Evolutionary conservation across 1,140 invertebrate species (phyloP).

Genomic region (Polypedilum vanderplanki): DNA sequence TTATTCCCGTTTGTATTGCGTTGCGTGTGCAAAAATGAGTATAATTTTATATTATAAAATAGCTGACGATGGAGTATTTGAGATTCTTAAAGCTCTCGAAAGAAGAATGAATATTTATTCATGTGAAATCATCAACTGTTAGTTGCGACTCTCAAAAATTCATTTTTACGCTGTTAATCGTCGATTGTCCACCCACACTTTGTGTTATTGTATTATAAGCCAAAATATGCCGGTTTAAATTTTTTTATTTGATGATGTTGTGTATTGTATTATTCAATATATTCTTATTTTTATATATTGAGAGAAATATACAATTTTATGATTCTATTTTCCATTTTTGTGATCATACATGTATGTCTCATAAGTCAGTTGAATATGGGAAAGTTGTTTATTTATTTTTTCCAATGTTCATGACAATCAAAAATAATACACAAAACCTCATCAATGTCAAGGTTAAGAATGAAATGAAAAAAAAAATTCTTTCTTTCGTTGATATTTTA

Average conservation of each 20-base stretch:
- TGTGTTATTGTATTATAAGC: not conserved
- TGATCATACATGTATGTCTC: too few relatives aligned
- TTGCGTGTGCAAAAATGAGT: not conserved
- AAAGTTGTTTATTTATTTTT: not conserved
- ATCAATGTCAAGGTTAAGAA: conserved; percentile 22
- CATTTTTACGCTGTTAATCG: conserved; percentile 10
- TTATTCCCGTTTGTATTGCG: not conserved
- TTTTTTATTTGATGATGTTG: too few relatives aligned
- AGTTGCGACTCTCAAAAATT: not conserved
- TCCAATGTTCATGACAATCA: conserved; percentile 4
- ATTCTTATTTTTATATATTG: too few relatives aligned
- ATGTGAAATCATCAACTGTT: not conserved
- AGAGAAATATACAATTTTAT: too few relatives aligned
- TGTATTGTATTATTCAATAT: too few relatives aligned
- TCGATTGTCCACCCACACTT: not conserved
- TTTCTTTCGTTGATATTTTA: not conserved
- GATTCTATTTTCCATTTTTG: too few relatives aligned
- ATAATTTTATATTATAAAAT: too few relatives aligned
- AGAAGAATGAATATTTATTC: not conserved
- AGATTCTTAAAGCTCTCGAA: too few relatives aligned
- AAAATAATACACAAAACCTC: not conserved
- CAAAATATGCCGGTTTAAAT: not conserved
- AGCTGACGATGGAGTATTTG: too few relatives aligned
- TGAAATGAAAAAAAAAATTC: not conserved
- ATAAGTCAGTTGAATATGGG: too few relatives aligned